Conservation (phyloP, 2,113 vertebrate genomes). For the Brevimyrus niger region DNA sequence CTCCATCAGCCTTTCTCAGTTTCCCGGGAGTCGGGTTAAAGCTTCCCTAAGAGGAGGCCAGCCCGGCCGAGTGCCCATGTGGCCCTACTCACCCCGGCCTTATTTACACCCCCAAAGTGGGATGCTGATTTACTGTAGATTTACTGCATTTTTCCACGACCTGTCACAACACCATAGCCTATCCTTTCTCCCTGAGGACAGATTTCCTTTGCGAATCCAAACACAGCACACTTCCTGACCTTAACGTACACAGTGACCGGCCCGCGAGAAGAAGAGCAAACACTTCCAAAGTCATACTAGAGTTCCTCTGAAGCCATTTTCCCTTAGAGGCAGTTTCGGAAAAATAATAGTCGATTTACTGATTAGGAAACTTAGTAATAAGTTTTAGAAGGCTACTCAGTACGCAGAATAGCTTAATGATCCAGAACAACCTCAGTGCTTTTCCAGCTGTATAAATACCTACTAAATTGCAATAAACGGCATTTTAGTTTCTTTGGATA, state of each 20-base stretch:
- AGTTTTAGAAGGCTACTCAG: background rate
- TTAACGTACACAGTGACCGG: background rate
- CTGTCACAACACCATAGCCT: background rate
- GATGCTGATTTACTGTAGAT: background rate
- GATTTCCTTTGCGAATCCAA: background rate
- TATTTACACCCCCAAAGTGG: background rate
- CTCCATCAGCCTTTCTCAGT: background rate
- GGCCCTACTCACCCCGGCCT: background rate
- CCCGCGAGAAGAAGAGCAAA: background rate
- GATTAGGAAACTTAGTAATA: background rate
- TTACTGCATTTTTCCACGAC: background rate
- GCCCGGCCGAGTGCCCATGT: background rate
- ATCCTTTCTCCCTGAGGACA: background rate
- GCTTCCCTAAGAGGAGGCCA: background rate
- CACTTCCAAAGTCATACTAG: background rate
- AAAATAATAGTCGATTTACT: background rate
- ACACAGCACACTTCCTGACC: background rate
- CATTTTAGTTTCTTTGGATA: background rate
- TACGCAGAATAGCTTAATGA: background rate
- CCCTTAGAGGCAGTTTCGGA: background rate
- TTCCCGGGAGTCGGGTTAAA: background rate
- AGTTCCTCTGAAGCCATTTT: background rate
- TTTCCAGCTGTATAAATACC: background rate
- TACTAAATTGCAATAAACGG: background rate
- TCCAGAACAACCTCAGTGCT: background rate